Evolutionary conservation across 2,797 vertebrate species (phyloP), one percentile per base, ranked within the genome.

Genomic region (Poecilia gillii): DNA sequence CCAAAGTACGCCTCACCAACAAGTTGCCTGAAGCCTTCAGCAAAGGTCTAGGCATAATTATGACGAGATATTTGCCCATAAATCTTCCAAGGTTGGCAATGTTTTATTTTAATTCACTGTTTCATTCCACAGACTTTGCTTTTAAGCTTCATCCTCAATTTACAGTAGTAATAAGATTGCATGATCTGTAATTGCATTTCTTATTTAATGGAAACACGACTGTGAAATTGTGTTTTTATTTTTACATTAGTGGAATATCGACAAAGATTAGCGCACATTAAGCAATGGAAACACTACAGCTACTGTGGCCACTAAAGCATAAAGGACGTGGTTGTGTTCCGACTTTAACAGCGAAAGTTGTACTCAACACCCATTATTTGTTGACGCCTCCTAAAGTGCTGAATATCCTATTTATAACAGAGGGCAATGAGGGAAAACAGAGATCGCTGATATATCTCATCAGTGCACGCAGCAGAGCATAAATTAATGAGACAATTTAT

Each of bases 401-500:
- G 74, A 76, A 71, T 59, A 45, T 46, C 11, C 11, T 45, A 6
- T 76, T 82, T 51, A 53, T 20, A 80, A 33, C 1, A n/a, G 12
- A 36, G 49, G 28, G 71, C 71, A 59, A 72, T 71, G 46, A 46
- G 31, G 28, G 43, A 36, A 75, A 66, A 75, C 53, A 73, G 70
- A 76, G 55, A 70, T 8, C 18, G 79, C 39, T 79, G 62, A 76
- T 83, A 82, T 80, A 68, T 64, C 51, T 82, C 31, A 3, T 43
- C 78, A 53, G 28, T 66, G 14, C 46, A 55, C 36, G 9, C 46
- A 43, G 7, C 18, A 20, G 73, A 78, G 82, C 72, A 80, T 75
- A 71, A 72, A 72, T 77, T 75, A 75, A 85, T 45, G 75, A 33
- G 73, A 62, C 75, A 81, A 79, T 86, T 82, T 70, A 53, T 71